Evolutionary conservation across 2,113 vertebrate species (phyloP).

Genomic region (Balaeniceps rex): DNA sequence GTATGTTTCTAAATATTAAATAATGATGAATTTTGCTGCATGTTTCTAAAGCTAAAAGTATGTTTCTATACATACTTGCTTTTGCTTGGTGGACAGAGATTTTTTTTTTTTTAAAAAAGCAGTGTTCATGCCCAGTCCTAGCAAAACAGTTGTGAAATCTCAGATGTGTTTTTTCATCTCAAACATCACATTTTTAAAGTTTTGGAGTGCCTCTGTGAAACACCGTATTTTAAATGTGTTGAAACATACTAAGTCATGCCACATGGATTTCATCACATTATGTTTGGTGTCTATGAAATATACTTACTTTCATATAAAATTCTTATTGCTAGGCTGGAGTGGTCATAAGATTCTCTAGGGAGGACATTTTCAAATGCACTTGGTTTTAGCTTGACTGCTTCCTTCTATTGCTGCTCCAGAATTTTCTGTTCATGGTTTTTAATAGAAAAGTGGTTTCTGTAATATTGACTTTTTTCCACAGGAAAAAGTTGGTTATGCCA

Average conservation of each 20-base stretch:
- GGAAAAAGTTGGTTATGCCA: constrained; percentile 14
- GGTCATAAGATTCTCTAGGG: neutral
- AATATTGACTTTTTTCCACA: neutral
- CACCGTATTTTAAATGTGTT: neutral
- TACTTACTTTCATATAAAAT: neutral
- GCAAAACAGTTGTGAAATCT: neutral
- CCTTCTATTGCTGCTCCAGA: neutral
- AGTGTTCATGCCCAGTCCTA: neutral
- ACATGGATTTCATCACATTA: neutral
- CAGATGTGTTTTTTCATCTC: neutral
- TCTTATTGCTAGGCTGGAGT: neutral
- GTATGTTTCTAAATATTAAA: neutral
- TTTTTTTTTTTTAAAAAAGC: neutral
- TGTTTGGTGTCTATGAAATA: neutral
- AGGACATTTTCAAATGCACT: neutral
- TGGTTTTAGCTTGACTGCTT: neutral
- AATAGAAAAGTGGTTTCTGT: neutral
- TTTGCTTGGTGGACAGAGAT: neutral
- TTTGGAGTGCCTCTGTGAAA: neutral
- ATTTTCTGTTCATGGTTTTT: neutral
- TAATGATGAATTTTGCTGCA: accelerated
- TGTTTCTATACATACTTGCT: neutral
- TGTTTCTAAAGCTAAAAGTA: neutral
- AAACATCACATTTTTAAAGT: neutral
- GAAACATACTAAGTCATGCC: neutral